Conservation (phyloP, 2,113 vertebrate genomes). For the Laterallus jamaicensis region DNA sequence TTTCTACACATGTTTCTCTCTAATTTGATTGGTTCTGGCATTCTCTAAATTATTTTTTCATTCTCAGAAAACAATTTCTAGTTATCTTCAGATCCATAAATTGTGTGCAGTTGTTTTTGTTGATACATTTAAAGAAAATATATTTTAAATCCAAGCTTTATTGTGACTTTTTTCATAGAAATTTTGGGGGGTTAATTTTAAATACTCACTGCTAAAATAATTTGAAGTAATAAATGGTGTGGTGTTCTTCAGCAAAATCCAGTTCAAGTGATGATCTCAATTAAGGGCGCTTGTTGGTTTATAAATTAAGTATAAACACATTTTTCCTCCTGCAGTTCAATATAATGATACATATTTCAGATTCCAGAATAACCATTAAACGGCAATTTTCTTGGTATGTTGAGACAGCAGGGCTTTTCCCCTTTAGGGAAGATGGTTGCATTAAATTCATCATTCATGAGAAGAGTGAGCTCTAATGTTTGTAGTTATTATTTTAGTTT, state of each 20-base stretch:
- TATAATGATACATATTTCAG: background rate
- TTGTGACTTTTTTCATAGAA: background rate
- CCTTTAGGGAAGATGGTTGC: background rate
- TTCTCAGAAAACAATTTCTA: background rate
- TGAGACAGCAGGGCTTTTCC: conserved; percentile 9
- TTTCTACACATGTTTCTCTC: background rate
- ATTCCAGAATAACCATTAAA: conserved; percentile 30
- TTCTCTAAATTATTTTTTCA: background rate
- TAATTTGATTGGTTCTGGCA: background rate
- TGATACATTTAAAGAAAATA: background rate
- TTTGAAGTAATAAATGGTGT: background rate
- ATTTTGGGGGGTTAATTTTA: background rate
- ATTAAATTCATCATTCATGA: conserved; percentile 1
- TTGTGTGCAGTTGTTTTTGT: background rate
- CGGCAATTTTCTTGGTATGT: background rate
- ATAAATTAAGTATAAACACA: conserved; percentile 20
- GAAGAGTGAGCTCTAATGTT: background rate
- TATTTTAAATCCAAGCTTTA: background rate
- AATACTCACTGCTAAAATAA: background rate
- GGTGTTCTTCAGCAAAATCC: background rate
- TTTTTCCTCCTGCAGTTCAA: conserved; percentile 15
- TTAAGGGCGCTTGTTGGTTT: background rate
- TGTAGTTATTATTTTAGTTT: conserved; percentile 25
- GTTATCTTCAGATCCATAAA: background rate
- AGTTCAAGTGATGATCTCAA: background rate